A percentile compares a stretch with the other conserved stretches of the same genome.
Conservation (phyloP, 2,797 vertebrate species). For the Sebastes kiyomatsui region DNA sequence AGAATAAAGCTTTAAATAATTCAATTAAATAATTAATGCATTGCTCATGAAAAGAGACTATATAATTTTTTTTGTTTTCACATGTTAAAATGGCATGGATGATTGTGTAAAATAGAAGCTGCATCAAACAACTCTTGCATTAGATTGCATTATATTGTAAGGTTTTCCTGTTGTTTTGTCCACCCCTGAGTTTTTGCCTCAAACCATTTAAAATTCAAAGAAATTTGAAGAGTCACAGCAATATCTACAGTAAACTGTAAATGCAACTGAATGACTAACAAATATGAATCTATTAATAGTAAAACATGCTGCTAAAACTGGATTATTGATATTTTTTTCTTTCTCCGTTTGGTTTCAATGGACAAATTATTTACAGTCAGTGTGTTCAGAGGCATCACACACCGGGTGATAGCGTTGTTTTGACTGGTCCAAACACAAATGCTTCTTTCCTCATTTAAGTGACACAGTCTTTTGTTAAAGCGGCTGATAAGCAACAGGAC, state of each 20-base stretch:
- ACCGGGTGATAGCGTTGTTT: constrained; percentile 13
- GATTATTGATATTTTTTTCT: neutral
- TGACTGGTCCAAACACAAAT: constrained; percentile 36
- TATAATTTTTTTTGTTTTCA: neutral
- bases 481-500: constrained; percentile 54
- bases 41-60: neutral
- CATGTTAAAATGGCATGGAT: neutral
- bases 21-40: neutral
- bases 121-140: neutral
- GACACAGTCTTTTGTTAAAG: constrained; percentile 53
- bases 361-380: neutral
- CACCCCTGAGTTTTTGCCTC: neutral
- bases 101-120: neutral
- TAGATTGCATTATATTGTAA: neutral
- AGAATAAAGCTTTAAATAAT: neutral
- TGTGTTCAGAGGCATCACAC: neutral
- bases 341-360: neutral
- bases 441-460: constrained; percentile 58
- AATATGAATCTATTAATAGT: neutral
- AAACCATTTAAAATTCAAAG: neutral
- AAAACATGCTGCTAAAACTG: neutral
- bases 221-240: neutral
- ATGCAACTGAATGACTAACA: neutral
- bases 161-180: neutral
- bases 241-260: neutral